These are phyloP conservation scores for Vanessa tameamea DNA, from an alignment of 1,140 invertebrate genomes.

Conservation along the genomic window DNA sequence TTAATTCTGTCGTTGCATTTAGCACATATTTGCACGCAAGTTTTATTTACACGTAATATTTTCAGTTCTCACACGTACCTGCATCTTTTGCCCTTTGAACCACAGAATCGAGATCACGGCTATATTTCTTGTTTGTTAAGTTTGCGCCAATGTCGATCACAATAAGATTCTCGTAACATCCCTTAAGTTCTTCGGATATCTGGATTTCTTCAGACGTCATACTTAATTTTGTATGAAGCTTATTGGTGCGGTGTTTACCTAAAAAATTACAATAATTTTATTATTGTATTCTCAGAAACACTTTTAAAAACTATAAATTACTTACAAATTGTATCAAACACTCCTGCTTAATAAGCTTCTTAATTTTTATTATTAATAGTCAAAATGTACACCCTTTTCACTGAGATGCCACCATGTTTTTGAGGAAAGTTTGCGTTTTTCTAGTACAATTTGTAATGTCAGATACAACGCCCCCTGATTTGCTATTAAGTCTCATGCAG, in stretches of 20 bases:
- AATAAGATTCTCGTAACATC: conserved; percentile 91
- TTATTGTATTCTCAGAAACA: neutral
- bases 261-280: conserved; percentile 34
- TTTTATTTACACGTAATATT: conserved; percentile 19
- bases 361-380: conserved; percentile 69
- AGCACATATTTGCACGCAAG: conserved; percentile 49
- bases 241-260: conserved; percentile 76
- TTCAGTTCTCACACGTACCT: conserved; percentile 80
- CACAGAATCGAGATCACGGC: conserved; percentile 95
- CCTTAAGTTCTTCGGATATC: conserved; percentile 74
- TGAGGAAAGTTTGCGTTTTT: conserved; percentile 48
- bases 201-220: conserved; percentile 79
- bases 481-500: neutral
- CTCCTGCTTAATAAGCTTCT: conserved; percentile 77
- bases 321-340: conserved; percentile 79
- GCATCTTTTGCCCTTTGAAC: conserved; percentile 95
- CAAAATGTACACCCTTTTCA: conserved; percentile 69
- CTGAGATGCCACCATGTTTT: conserved; percentile 78
- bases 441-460: conserved; percentile 24
- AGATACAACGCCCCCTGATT: neutral
- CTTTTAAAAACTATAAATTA: conserved; percentile 6
- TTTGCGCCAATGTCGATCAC: conserved; percentile 96
- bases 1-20: conserved; percentile 43
- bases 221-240: conserved; percentile 73
- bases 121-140: conserved; percentile 97